A percentile compares a stretch with the other conserved stretches of the same genome.
phyloP scores from a whole-genome alignment of 2,797 vertebrate genomes.

The Smutsia temminckii region DNA sequence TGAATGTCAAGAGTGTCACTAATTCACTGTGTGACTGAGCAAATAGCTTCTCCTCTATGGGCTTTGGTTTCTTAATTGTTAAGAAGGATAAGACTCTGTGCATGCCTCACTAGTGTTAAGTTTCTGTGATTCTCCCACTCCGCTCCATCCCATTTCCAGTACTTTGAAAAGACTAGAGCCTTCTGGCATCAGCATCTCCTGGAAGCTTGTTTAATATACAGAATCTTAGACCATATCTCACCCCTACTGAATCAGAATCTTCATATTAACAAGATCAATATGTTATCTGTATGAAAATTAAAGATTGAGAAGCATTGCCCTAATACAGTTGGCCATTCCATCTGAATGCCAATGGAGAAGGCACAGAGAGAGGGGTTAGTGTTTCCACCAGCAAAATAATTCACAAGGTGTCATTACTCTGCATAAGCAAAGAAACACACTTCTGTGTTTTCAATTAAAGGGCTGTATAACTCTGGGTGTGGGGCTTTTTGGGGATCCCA shows the following conservation, averaged over 20 bases:
- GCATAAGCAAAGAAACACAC: background rate
- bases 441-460: slow-evolving; percentile 3
- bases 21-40: background rate
- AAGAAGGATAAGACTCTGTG: background rate
- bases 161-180: background rate
- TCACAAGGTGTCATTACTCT: background rate
- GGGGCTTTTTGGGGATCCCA: slow-evolving; percentile 33
- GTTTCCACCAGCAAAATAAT: background rate
- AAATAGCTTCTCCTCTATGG: background rate
- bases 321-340: background rate
- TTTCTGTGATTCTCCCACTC: background rate
- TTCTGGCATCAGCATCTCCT: background rate
- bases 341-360: background rate
- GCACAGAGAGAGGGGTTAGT: background rate
- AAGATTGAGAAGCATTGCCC: background rate
- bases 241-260: background rate
- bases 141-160: background rate
- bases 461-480: background rate
- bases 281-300: background rate
- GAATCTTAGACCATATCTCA: background rate
- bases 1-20: background rate
- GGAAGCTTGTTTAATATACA: background rate
- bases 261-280: background rate
- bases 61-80: background rate
- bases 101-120: background rate